A percentile compares a stretch with the other conserved stretches of the same genome.
Evolutionary conservation across 2,888 invertebrate species (phyloP).

Genomic region (Netelia fuscicornis): DNA sequence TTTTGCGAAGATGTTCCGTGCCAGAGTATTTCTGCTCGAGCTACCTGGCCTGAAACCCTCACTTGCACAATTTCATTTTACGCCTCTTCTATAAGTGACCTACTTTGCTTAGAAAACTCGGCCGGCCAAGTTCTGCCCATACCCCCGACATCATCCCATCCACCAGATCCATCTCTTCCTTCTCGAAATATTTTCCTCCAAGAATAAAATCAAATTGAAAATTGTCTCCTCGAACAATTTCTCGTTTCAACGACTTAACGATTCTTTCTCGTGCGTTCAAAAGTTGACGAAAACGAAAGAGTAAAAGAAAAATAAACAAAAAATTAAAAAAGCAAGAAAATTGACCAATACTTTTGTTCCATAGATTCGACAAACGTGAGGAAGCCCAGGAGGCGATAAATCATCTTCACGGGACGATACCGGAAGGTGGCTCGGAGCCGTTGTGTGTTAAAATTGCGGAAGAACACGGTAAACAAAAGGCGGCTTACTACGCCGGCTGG

Average conservation of each 20-base stretch:
- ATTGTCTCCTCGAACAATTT: background rate
- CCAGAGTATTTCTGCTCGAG: conserved; percentile 79
- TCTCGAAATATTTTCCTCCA: conserved; percentile 24
- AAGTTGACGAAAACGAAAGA: conserved; percentile 12
- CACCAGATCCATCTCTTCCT: background rate
- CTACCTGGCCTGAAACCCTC: conserved; percentile 70
- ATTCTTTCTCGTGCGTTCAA: conserved; percentile 29
- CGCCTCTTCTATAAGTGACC: conserved; percentile 73
- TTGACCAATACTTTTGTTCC: conserved; percentile 60
- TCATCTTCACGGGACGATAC: conserved; percentile 93
- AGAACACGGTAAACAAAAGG: conserved; percentile 94
- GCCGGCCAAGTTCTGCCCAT: conserved; percentile 46
- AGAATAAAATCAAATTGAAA: conserved; percentile 26
- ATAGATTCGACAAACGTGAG: conserved; percentile 93
- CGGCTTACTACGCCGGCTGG: conserved; percentile 90
- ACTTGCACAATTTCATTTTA: conserved; percentile 77
- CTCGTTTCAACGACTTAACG: conserved; percentile 17
- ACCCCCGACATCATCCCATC: background rate
- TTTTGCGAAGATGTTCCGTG: conserved; percentile 73
- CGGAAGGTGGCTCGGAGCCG: conserved; percentile 93
- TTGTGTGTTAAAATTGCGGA: conserved; percentile 94
- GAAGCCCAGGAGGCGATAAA: conserved; percentile 96
- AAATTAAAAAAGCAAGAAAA: background rate
- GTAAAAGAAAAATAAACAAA: too few species aligned
- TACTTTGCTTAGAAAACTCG: conserved; percentile 68